Conservation (phyloP, 2,888 invertebrate genomes). For the Drosophila mayaguana region DNA sequence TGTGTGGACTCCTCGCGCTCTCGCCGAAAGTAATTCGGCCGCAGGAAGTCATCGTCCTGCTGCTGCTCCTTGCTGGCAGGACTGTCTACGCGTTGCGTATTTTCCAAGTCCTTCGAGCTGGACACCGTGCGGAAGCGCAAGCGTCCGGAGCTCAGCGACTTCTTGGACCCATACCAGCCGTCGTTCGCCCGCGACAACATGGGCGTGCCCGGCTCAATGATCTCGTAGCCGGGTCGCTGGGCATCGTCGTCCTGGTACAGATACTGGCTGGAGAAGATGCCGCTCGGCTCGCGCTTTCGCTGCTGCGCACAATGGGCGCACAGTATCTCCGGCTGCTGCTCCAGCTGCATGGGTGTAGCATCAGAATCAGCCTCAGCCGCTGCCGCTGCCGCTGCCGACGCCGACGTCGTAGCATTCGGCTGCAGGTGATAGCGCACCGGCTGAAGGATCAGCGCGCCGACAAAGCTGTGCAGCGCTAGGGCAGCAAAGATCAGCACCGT, state of each 20-base stretch:
- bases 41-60: conserved; percentile 66
- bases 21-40: conserved; percentile 82
- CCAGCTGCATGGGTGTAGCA: conserved; percentile 11
- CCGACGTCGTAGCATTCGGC: not conserved
- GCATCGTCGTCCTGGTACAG: conserved; percentile 87
- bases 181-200: conserved; percentile 87
- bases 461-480: conserved; percentile 89
- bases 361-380: not conserved
- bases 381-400: too few species aligned
- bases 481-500: conserved; percentile 89
- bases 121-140: conserved; percentile 73
- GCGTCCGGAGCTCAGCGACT: conserved; percentile 73
- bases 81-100: conserved; percentile 62
- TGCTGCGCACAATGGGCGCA: conserved; percentile 81
- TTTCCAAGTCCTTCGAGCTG: conserved; percentile 78
- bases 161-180: conserved; percentile 83
- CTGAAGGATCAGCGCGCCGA: conserved; percentile 89
- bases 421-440: conserved; percentile 90
- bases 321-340: conserved; percentile 38
- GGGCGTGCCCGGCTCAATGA: conserved; percentile 88
- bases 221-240: conserved; percentile 88
- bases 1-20: conserved; percentile 77
- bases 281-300: conserved; percentile 75
- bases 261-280: conserved; percentile 87
- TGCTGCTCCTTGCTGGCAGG: conserved; percentile 70